Percentiles rank a stretch among this genome's conserved stretches.
Conservation (phyloP, 2,113 vertebrate species). For the Leptodactylus fuscus region DNA sequence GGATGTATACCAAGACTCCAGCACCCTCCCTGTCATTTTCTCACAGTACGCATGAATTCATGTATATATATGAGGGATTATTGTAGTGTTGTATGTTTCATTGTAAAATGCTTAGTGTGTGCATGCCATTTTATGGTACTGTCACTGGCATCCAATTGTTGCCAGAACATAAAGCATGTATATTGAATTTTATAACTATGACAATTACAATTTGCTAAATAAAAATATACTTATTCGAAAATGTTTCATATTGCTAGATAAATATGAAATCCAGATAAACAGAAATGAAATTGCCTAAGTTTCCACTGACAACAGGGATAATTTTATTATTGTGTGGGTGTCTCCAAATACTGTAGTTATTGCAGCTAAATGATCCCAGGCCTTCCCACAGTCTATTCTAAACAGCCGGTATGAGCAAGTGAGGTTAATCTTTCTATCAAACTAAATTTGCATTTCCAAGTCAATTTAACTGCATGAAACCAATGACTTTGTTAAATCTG, state of each 20-base stretch:
- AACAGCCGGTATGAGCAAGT: background rate
- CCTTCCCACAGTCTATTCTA: background rate
- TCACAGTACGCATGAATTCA: too few relatives aligned
- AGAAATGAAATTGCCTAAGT: background rate
- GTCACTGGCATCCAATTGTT: too few relatives aligned
- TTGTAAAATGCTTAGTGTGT: too few relatives aligned
- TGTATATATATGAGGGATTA: background rate
- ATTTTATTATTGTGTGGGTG: conserved; percentile 22
- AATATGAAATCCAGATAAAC: background rate
- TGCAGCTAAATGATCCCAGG: conserved; percentile 8
- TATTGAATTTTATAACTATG: too few relatives aligned
- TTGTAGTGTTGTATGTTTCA: background rate
- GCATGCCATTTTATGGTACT: too few relatives aligned
- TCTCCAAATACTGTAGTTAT: conserved; percentile 7
- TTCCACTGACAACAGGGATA: background rate
- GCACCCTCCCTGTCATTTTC: too few relatives aligned
- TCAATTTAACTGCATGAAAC: conserved; percentile 34
- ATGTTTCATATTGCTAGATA: background rate
- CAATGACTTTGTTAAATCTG: background rate
- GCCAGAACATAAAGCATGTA: too few relatives aligned
- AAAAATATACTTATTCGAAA: background rate
- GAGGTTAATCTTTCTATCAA: conserved; percentile 40
- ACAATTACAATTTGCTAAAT: too few relatives aligned
- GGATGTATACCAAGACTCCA: too few relatives aligned
- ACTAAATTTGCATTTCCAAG: conserved; percentile 14